These are phyloP conservation scores for Leptopilina drosophilae DNA, from an alignment of 2,888 invertebrate species.

Conservation along the genomic window DNA sequence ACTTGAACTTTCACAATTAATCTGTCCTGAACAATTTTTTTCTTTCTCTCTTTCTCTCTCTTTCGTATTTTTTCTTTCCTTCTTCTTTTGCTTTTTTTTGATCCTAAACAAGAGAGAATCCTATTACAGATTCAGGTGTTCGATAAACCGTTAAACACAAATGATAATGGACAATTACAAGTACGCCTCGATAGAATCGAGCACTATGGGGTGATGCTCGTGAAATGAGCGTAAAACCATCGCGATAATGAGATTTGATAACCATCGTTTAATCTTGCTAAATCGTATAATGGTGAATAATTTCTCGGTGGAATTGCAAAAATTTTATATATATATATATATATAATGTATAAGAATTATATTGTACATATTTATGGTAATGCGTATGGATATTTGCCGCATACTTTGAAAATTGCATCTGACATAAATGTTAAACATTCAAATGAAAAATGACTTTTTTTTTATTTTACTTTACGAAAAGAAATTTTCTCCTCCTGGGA, in stretches of 20 bases:
- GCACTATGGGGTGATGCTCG: background rate
- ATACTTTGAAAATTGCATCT: too few species aligned
- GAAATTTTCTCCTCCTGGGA: too few species aligned
- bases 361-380: too few species aligned
- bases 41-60: too few species aligned
- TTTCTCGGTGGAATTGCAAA: background rate
- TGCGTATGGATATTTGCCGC: too few species aligned
- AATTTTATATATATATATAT: background rate
- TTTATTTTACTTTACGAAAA: too few species aligned
- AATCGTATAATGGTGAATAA: background rate
- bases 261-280: slow-evolving; percentile 21
- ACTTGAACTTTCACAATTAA: slow-evolving; percentile 14
- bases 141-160: slow-evolving; percentile 25
- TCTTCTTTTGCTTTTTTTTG: background rate
- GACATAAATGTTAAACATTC: too few species aligned
- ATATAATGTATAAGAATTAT: too few species aligned
- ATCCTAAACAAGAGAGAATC: background rate
- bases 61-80: background rate
- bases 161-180: slow-evolving; percentile 34
- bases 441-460: too few species aligned
- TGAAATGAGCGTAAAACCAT: slow-evolving; percentile 35
- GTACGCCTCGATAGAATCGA: slow-evolving; percentile 10
- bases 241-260: slow-evolving; percentile 37
- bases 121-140: slow-evolving; percentile 10
- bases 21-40: background rate